A percentile compares a stretch with the other conserved stretches of the same genome.
These are phyloP conservation scores for Anticlea derivata DNA, from an alignment of 2,888 invertebrate species.

Conservation along the genomic window DNA sequence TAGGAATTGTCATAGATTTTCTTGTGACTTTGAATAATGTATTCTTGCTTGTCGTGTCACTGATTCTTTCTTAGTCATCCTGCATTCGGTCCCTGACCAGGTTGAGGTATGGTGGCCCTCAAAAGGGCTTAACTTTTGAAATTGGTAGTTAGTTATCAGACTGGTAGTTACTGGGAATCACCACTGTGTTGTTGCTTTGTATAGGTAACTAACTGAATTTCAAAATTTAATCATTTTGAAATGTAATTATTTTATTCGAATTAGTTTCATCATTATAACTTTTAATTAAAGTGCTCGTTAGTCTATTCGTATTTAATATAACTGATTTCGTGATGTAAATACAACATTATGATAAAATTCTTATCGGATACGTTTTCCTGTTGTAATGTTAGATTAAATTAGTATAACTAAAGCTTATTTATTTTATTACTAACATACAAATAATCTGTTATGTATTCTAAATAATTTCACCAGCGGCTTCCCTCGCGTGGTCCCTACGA, in stretches of 20 bases:
- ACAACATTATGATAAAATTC: conserved; percentile 14
- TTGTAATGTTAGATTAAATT: conserved; percentile 1
- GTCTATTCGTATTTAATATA: background rate
- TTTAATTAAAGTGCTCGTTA: conserved; percentile 7
- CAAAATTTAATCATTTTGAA: background rate
- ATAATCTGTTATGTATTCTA: too few relatives aligned
- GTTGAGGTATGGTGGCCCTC: too few relatives aligned
- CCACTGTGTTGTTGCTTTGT: too few relatives aligned
- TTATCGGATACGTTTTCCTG: conserved; percentile 22
- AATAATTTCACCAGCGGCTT: too few relatives aligned
- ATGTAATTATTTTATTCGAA: background rate
- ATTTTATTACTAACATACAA: background rate
- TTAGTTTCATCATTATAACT: background rate
- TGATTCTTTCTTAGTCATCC: too few relatives aligned
- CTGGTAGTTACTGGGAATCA: too few relatives aligned
- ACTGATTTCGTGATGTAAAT: conserved; percentile 9
- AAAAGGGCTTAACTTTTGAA: too few relatives aligned
- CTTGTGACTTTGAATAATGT: background rate
- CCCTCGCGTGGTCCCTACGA: too few relatives aligned
- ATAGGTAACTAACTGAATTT: too few relatives aligned
- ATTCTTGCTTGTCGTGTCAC: too few relatives aligned
- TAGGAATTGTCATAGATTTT: background rate
- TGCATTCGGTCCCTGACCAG: too few relatives aligned
- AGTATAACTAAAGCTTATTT: conserved; percentile 1
- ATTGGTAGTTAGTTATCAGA: too few relatives aligned